Conservation (phyloP, 2,797 vertebrate genomes). For the Brotula barbata region DNA sequence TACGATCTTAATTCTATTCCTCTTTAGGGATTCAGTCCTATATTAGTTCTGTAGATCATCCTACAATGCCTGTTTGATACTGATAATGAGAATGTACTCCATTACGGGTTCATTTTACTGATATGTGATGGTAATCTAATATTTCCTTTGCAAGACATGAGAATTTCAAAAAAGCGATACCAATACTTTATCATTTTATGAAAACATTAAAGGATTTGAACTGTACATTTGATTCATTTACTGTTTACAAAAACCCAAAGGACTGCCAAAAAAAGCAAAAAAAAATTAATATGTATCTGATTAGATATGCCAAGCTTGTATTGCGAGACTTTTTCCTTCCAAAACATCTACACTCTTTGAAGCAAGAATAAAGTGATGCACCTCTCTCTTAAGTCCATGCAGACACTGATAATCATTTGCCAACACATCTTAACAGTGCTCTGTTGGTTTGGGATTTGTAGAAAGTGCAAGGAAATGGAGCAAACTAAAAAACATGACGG, state of each 20-base stretch:
- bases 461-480: constrained; percentile 36
- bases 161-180: constrained; percentile 39
- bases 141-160: constrained; percentile 22
- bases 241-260: constrained; percentile 2
- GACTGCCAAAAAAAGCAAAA: neutral
- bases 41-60: constrained; percentile 27
- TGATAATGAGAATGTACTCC: constrained; percentile 23
- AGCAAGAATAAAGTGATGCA: constrained; percentile 9
- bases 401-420: constrained; percentile 30
- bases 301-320: constrained; percentile 1
- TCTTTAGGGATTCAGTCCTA: constrained; percentile 33
- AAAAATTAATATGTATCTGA: constrained; percentile 9
- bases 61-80: constrained; percentile 15
- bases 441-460: constrained; percentile 25
- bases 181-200: constrained; percentile 36
- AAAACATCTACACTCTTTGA: constrained; percentile 21
- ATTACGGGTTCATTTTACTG: constrained; percentile 30
- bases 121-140: constrained; percentile 31
- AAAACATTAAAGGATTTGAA: constrained; percentile 21
- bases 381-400: constrained; percentile 30
- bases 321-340: constrained; percentile 15
- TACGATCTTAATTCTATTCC: constrained; percentile 28
- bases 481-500: constrained; percentile 60
- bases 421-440: constrained; percentile 42
- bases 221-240: constrained; percentile 19